Percentiles rank a stretch among this genome's conserved stretches.
Evolutionary conservation across 2,888 invertebrate genomes (phyloP).

Genomic region (Ornithoptera priamus): DNA sequence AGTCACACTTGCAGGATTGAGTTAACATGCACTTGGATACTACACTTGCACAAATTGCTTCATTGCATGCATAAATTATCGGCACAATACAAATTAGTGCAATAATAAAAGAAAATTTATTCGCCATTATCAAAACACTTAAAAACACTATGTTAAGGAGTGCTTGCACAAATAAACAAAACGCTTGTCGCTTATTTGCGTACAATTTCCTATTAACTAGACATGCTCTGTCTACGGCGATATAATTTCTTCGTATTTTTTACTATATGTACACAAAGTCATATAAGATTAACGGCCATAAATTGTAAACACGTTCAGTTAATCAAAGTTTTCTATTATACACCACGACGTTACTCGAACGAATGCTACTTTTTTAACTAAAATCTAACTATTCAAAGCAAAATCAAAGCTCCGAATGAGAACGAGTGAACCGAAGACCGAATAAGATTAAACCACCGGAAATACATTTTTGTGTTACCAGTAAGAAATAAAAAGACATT

Average conservation of each 20-base stretch:
- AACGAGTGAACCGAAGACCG: neutral
- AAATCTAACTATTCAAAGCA: neutral
- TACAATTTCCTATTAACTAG: neutral
- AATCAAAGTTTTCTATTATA: neutral
- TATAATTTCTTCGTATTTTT: neutral
- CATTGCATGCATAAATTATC: conserved; percentile 86
- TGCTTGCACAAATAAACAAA: neutral
- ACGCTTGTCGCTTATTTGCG: neutral
- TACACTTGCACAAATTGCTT: conserved; percentile 96
- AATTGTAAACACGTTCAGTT: neutral
- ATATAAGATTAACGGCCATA: neutral
- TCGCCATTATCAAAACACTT: conserved; percentile 51
- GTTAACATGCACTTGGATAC: conserved; percentile 98
- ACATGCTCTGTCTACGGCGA: neutral
- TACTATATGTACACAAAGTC: neutral
- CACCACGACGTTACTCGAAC: neutral
- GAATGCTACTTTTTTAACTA: neutral
- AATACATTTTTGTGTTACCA: neutral
- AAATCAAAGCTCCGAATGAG: neutral
- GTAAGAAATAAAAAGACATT: neutral
- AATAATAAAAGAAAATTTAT: conserved; percentile 56
- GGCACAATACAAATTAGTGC: conserved; percentile 61
- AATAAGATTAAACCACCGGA: neutral
- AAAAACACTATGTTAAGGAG: neutral
- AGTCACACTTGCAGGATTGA: conserved; percentile 96